These are phyloP conservation scores for Coreoperca whiteheadi DNA, from an alignment of 2,113 vertebrate species.

Conservation along the genomic window DNA sequence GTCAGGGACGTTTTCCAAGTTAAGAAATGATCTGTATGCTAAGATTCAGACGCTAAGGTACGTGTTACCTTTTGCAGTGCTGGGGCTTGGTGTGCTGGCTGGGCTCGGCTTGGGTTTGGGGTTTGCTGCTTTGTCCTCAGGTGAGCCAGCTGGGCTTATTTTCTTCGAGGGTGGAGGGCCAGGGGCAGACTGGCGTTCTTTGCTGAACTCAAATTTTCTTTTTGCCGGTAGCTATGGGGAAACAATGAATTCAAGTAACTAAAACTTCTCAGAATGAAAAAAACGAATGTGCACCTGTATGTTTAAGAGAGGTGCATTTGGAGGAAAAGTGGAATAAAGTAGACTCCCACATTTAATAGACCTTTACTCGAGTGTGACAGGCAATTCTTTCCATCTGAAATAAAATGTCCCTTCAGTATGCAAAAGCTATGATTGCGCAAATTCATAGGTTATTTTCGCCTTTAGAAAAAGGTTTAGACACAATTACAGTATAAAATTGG, in stretches of 20 bases:
- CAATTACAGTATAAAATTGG: not conserved
- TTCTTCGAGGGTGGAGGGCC: slow-evolving; percentile 77
- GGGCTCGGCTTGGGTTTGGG: slow-evolving; percentile 74
- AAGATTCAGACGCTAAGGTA: accelerated
- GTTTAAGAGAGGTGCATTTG: not conserved
- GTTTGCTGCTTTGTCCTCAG: slow-evolving; percentile 70
- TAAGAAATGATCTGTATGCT: not conserved
- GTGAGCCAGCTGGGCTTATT: slow-evolving; percentile 65
- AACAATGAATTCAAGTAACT: not conserved
- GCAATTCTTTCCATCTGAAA: not conserved
- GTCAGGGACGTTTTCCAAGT: not conserved
- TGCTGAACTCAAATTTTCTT: slow-evolving; percentile 90
- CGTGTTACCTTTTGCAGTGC: slow-evolving; percentile 80
- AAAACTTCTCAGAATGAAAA: not conserved
- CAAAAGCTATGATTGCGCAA: not conserved
- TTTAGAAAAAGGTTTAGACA: not conserved
- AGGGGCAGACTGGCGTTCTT: slow-evolving; percentile 80
- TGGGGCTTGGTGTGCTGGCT: slow-evolving; percentile 63
- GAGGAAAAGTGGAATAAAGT: not conserved
- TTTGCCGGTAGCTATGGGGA: slow-evolving; percentile 83
- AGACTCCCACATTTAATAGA: not conserved
- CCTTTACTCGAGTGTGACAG: not conserved
- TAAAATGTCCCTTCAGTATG: not conserved
- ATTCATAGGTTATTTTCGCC: not conserved
- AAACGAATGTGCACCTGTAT: not conserved